A percentile compares a stretch with the other conserved stretches of the same genome.
These are phyloP conservation scores for Crematogaster levior DNA, from an alignment of 2,888 invertebrate genomes.

Conservation along the genomic window DNA sequence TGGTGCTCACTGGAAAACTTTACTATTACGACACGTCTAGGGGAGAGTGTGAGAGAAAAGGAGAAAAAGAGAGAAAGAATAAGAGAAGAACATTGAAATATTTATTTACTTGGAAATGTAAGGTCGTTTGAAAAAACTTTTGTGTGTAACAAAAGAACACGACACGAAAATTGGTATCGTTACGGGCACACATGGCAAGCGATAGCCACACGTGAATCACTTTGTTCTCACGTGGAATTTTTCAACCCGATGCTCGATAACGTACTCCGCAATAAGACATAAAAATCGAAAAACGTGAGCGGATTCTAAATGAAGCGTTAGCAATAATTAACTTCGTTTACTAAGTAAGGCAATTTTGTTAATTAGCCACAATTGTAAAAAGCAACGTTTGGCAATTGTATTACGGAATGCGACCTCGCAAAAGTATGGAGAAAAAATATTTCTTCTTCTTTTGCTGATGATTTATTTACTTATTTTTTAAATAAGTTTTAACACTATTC, in stretches of 20 bases:
- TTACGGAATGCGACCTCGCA: background rate
- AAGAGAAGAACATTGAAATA: background rate
- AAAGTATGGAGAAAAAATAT: background rate
- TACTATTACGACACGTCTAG: background rate
- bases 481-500: background rate
- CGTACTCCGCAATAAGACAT: constrained; percentile 3
- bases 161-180: constrained; percentile 54
- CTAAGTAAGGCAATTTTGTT: constrained; percentile 5
- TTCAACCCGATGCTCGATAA: constrained; percentile 42
- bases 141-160: constrained; percentile 37
- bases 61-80: background rate
- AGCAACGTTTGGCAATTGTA: constrained; percentile 12
- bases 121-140: constrained; percentile 19
- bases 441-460: background rate
- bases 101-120: background rate
- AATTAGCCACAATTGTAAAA: constrained; percentile 10
- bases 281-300: constrained; percentile 23
- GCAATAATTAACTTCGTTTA: constrained; percentile 37
- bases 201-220: constrained; percentile 11
- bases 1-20: constrained; percentile 20
- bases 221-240: constrained; percentile 52
- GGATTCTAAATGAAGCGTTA: constrained; percentile 37
- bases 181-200: constrained; percentile 4
- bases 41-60: background rate
- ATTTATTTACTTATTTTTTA: background rate